A percentile compares a stretch with the other conserved stretches of the same genome.
phyloP scores from a whole-genome alignment of 2,888 invertebrate genomes.

The Watsonalla cultraria region DNA sequence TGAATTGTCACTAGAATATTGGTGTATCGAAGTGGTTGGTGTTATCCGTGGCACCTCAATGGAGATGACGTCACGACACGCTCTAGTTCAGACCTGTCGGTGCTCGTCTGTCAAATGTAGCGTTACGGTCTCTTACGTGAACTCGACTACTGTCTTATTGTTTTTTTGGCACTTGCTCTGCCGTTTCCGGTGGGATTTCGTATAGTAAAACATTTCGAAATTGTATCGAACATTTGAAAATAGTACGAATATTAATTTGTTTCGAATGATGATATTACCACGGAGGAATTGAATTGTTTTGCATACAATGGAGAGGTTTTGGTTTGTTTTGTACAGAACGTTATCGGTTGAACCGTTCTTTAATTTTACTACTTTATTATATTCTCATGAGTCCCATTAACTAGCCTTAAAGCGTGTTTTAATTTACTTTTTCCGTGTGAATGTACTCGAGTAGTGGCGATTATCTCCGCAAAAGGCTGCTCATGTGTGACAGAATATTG shows the following conservation, averaged over 20 bases:
- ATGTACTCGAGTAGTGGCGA: not conserved
- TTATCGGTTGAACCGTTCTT: not conserved
- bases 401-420: not conserved
- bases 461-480: not conserved
- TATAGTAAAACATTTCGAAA: not conserved
- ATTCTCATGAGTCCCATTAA: not conserved
- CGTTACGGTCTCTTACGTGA: constrained; percentile 40
- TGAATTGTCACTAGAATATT: not conserved
- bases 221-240: not conserved
- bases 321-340: not conserved
- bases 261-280: constrained; percentile 10
- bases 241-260: constrained; percentile 2
- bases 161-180: constrained; percentile 46
- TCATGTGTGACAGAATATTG: not conserved
- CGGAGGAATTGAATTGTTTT: not conserved
- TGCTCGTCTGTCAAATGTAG: constrained; percentile 40
- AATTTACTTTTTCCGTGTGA: not conserved
- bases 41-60: constrained; percentile 30
- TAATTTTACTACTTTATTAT: not conserved
- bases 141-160: constrained; percentile 32
- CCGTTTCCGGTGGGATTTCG: constrained; percentile 21
- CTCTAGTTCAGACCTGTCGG: constrained; percentile 63
- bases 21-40: not conserved
- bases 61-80: constrained; percentile 58
- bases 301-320: not conserved